A percentile compares a stretch with the other conserved stretches of the same genome.
phyloP scores from a whole-genome alignment of 2,113 vertebrate genomes.

The Platichthys stellatus region DNA sequence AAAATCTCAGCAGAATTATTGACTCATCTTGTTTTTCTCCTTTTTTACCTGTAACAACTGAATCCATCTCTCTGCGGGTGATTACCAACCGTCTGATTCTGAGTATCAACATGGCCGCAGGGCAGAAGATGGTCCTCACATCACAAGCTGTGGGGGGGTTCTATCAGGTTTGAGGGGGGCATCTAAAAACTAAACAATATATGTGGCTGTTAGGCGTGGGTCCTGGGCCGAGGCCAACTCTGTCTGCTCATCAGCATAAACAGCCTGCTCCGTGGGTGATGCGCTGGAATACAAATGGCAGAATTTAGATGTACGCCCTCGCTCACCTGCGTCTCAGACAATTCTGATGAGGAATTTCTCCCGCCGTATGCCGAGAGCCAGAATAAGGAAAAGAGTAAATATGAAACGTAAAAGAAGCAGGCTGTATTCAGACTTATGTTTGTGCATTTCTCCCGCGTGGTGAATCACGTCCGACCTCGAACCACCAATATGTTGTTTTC shows the following conservation, averaged over 20 bases:
- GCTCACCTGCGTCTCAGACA: constrained; percentile 61
- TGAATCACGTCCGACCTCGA: constrained; percentile 7
- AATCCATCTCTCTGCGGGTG: neutral
- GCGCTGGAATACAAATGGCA: constrained; percentile 68
- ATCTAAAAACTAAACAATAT: constrained; percentile 54
- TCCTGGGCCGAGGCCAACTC: constrained; percentile 66
- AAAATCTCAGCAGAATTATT: no score
- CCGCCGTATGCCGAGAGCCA: neutral
- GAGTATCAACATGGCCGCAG: constrained; percentile 18
- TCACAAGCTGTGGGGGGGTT: constrained; percentile 23
- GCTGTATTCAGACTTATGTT: neutral
- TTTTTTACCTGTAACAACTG: neutral
- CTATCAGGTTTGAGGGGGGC: constrained; percentile 37
- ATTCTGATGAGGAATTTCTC: constrained; percentile 60
- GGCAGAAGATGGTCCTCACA: constrained; percentile 42
- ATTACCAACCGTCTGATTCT: constrained; percentile 4
- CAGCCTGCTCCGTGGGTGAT: constrained; percentile 43
- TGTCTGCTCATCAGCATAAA: constrained; percentile 72
- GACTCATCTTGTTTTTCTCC: no score
- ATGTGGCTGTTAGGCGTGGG: constrained; percentile 57
- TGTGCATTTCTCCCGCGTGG: neutral
- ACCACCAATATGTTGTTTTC: neutral
- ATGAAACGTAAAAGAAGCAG: constrained; percentile 13
- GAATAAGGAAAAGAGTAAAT: constrained; percentile 8
- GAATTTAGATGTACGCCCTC: constrained; percentile 68